Conservation (phyloP, 2,888 invertebrate genomes). For the Meteorus colon region DNA sequence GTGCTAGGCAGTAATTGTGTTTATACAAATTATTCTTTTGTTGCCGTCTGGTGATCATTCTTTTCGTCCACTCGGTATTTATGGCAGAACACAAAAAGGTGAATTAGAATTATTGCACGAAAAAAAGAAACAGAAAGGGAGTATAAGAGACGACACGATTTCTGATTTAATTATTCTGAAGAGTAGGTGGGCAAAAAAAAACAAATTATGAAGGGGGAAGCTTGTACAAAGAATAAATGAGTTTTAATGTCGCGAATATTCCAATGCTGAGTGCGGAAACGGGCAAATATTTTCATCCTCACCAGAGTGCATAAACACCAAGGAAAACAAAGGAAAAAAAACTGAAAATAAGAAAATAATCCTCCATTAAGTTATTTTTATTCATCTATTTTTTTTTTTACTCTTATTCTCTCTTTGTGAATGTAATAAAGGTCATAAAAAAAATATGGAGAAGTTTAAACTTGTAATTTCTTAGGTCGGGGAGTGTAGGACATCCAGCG, state of each 20-base stretch:
- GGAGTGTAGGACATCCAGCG: conserved; percentile 34
- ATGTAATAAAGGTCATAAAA: conserved; percentile 28
- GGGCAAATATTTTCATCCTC: conserved; percentile 29
- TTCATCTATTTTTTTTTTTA: conserved; percentile 23
- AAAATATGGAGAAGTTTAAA: conserved; percentile 40
- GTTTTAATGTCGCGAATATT: conserved; percentile 46
- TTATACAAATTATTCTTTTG: conserved; percentile 63
- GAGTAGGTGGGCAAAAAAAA: not conserved
- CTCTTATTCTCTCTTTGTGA: not conserved
- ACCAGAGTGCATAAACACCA: conserved; percentile 9
- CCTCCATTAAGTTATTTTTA: conserved; percentile 6
- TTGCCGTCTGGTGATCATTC: conserved; percentile 64
- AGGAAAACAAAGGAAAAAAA: not conserved
- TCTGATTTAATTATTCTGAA: conserved; percentile 43
- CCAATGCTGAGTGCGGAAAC: not conserved
- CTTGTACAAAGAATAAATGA: conserved; percentile 43
- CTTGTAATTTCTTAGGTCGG: conserved; percentile 47
- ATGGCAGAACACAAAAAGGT: conserved; percentile 27
- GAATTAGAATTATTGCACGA: not conserved
- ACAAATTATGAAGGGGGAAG: not conserved
- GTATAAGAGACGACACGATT: conserved; percentile 14
- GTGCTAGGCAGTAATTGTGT: conserved; percentile 51
- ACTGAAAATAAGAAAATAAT: not conserved
- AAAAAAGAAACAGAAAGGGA: not conserved
- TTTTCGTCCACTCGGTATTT: conserved; percentile 39